Percentiles rank a stretch among this genome's conserved stretches.
Conservation (phyloP, 2,888 invertebrate species). For the Athetis lepigone region DNA sequence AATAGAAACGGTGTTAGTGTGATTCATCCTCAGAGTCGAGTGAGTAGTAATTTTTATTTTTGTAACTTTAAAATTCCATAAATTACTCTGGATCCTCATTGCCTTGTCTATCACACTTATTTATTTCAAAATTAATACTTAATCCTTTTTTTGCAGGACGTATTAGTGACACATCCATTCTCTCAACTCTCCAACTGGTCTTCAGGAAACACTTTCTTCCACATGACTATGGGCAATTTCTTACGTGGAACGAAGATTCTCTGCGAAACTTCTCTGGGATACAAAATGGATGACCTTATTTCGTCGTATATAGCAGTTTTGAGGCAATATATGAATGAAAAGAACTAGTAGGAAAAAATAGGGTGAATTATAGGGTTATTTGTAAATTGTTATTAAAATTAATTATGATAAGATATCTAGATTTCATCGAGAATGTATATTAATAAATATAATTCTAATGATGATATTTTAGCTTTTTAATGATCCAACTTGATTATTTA, state of each 20-base stretch:
- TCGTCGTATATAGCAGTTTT: slow-evolving; percentile 95
- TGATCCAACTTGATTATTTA: too few relatives aligned
- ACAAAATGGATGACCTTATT: slow-evolving; percentile 99
- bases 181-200: slow-evolving; percentile 98
- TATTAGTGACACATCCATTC: slow-evolving; percentile 96
- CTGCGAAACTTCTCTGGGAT: slow-evolving; percentile 97
- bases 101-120: too few relatives aligned
- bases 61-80: too few relatives aligned
- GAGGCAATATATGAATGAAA: slow-evolving; percentile 79
- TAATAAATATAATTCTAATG: slow-evolving; percentile 27
- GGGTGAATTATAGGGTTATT: neutral
- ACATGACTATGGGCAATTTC: slow-evolving; percentile 98
- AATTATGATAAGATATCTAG: neutral
- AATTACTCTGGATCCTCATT: too few relatives aligned
- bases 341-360: slow-evolving; percentile 34
- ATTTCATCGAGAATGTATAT: slow-evolving; percentile 1
- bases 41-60: slow-evolving; percentile 74
- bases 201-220: slow-evolving; percentile 98
- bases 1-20: slow-evolving; percentile 97
- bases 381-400: neutral
- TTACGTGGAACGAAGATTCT: slow-evolving; percentile 96
- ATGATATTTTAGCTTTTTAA: too few relatives aligned
- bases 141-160: slow-evolving; percentile 91
- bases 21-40: slow-evolving; percentile 96
- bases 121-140: slow-evolving; percentile 1